These are phyloP conservation scores for Pocillopora verrucosa DNA, from an alignment of 64 coral and sea anemone species.

Conservation along the genomic window DNA sequence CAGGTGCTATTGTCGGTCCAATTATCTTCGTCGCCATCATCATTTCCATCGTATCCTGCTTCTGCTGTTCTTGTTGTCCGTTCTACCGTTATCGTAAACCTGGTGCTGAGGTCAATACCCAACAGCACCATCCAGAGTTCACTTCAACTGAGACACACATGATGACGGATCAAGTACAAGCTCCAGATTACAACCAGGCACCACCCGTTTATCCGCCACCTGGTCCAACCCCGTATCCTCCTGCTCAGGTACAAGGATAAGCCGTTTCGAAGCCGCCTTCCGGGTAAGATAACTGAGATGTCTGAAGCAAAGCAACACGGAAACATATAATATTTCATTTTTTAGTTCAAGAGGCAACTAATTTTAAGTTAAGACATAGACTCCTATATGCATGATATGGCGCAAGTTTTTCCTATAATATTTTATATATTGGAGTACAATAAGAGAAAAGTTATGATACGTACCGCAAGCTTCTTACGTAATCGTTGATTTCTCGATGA, in stretches of 20 bases:
- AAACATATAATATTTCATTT: too few species aligned
- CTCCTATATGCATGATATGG: too few species aligned
- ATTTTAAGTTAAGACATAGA: too few species aligned
- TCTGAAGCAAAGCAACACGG: too few species aligned
- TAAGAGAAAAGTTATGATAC: too few species aligned
- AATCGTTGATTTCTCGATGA: too few species aligned
- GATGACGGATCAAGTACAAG: background rate
- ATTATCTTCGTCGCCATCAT: constrained; percentile 3
- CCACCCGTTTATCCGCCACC: background rate
- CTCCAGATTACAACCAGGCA: background rate
- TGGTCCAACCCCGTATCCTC: background rate
- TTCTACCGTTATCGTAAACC: background rate
- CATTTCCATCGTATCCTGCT: constrained; percentile 23
- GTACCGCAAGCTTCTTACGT: too few species aligned
- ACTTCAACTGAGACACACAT: background rate
- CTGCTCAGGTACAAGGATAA: background rate
- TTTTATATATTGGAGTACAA: too few species aligned
- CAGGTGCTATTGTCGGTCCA: background rate
- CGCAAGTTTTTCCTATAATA: too few species aligned
- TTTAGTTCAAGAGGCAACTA: too few species aligned
- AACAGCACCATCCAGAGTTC: background rate
- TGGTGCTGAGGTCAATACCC: background rate
- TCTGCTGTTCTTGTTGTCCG: constrained; percentile 47
- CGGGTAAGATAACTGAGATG: too few species aligned
- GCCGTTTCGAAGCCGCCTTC: background rate